Percentiles rank a stretch among this genome's conserved stretches.
phyloP scores from a whole-genome alignment of 2,888 invertebrate species.

The Aphrophora alni region DNA sequence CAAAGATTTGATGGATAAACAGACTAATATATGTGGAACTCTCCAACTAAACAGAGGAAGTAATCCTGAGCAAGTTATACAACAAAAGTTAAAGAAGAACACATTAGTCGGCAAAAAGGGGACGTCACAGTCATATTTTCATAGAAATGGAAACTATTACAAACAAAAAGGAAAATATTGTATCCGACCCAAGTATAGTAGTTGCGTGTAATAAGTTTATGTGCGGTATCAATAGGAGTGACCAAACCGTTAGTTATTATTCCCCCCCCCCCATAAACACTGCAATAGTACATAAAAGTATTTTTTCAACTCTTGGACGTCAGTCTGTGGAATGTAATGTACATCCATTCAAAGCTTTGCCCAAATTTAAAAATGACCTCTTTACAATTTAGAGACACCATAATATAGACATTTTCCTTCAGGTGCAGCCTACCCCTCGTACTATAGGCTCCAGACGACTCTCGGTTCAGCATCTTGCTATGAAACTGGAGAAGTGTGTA shows the following conservation, averaged over 20 bases:
- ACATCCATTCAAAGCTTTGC: too few species aligned
- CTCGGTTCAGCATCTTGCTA: too few species aligned
- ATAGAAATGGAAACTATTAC: not conserved
- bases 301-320: too few species aligned
- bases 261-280: constrained; percentile 2
- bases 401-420: too few species aligned
- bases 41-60: not conserved
- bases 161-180: not conserved
- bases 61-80: not conserved
- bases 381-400: too few species aligned
- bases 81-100: constrained; percentile 15
- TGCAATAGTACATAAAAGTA: constrained; percentile 20
- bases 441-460: too few species aligned
- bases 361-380: too few species aligned
- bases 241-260: constrained; percentile 10
- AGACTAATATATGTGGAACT: constrained; percentile 7
- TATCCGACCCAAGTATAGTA: constrained; percentile 14
- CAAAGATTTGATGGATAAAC: too few species aligned
- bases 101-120: not conserved
- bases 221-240: constrained; percentile 23
- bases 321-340: too few species aligned
- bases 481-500: too few species aligned
- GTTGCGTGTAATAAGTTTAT: constrained; percentile 21
- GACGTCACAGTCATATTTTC: constrained; percentile 2
- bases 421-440: too few species aligned